Conservation (phyloP, 2,113 vertebrate genomes). For the Sinocyclocheilus grahami region DNA sequence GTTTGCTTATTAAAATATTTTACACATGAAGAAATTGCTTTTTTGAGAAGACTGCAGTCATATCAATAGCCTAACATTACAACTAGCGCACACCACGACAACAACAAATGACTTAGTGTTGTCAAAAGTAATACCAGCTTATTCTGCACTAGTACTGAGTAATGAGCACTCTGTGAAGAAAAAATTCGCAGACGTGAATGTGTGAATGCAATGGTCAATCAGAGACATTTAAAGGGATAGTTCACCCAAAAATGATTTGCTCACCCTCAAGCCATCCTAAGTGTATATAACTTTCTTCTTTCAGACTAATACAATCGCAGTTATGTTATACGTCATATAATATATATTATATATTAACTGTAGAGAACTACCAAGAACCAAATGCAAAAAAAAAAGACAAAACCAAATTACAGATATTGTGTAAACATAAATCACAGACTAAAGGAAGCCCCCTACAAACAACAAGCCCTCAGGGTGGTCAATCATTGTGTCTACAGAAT, state of each 20-base stretch:
- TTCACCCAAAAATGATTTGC: too few relatives aligned
- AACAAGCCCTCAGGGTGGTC: not conserved
- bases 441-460: not conserved
- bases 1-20: not conserved
- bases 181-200: not conserved
- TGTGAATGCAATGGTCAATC: not conserved
- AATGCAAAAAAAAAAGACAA: too few relatives aligned
- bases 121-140: not conserved
- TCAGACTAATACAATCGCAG: too few relatives aligned
- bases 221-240: not conserved
- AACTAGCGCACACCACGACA: not conserved
- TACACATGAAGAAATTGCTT: not conserved
- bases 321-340: too few relatives aligned
- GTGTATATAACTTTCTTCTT: too few relatives aligned
- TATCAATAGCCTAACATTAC: not conserved
- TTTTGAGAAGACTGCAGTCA: not conserved
- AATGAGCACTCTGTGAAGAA: not conserved
- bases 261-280: too few relatives aligned
- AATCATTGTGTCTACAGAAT: constrained; percentile 16
- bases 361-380: too few relatives aligned
- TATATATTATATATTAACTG: too few relatives aligned
- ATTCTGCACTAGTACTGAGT: not conserved
- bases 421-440: constrained; percentile 9
- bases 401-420: not conserved
- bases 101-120: not conserved